These are phyloP conservation scores for Trididemnum nubilum DNA, from an alignment of 23 tunicate species.

Conservation along the genomic window DNA sequence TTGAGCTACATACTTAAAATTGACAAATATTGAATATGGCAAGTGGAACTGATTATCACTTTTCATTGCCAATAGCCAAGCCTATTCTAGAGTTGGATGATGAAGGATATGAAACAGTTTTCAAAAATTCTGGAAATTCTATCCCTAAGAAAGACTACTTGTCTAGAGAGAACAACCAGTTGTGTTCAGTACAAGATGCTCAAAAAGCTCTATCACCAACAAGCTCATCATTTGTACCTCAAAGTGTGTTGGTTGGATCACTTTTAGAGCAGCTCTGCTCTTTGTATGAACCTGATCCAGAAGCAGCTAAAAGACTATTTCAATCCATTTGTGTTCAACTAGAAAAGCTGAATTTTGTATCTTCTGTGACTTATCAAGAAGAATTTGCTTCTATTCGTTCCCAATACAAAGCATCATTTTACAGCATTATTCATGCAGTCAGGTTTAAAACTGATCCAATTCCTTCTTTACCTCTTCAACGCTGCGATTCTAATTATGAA, in stretches of 20 bases:
- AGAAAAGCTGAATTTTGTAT: slow-evolving; percentile 46
- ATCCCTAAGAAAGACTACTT: neutral
- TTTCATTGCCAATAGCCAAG: slow-evolving; percentile 4
- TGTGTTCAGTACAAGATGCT: neutral
- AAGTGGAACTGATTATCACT: slow-evolving; percentile 37
- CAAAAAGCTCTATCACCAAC: neutral
- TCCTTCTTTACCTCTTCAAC: neutral
- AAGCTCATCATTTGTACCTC: slow-evolving; percentile 24
- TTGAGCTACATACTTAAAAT: no score
- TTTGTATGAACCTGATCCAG: slow-evolving; percentile 56
- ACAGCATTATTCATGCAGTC: slow-evolving; percentile 64
- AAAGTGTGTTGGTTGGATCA: slow-evolving; percentile 65
- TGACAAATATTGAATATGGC: no score
- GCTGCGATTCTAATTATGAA: neutral
- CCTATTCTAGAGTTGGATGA: slow-evolving; percentile 36
- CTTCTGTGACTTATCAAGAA: slow-evolving; percentile 75
- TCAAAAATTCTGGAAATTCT: neutral
- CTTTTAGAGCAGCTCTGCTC: slow-evolving; percentile 77
- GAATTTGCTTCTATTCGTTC: slow-evolving; percentile 70
- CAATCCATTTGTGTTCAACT: slow-evolving; percentile 53
- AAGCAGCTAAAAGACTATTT: slow-evolving; percentile 52
- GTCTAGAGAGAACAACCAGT: neutral
- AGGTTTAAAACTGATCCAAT: slow-evolving; percentile 31
- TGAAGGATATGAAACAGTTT: neutral
- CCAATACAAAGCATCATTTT: slow-evolving; percentile 67